These are phyloP conservation scores for Hippocampus zosterae DNA, from an alignment of 2,113 vertebrate species.

Conservation along the genomic window DNA sequence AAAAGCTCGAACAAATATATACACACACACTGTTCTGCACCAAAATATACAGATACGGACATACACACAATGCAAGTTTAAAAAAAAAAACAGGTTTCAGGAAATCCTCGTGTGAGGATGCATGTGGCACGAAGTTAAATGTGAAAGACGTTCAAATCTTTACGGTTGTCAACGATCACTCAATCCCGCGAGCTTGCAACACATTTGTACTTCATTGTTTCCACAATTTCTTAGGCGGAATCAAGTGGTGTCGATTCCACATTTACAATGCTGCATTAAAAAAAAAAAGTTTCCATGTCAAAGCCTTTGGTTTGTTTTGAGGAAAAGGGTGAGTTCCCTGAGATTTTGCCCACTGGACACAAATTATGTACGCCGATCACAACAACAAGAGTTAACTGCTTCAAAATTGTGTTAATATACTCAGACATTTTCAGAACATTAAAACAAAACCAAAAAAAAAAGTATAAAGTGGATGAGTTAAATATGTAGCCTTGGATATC, in stretches of 20 bases:
- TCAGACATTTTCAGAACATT: conserved; percentile 42
- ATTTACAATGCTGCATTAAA: neutral
- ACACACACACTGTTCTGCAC: conserved; percentile 50
- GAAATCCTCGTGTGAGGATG: neutral
- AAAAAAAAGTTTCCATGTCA: neutral
- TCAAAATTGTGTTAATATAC: conserved; percentile 54
- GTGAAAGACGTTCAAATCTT: neutral
- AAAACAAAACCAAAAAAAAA: conserved; percentile 10
- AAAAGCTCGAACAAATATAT: conserved; percentile 57
- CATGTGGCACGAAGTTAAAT: neutral
- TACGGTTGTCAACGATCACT: neutral
- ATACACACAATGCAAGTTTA: conserved; percentile 11
- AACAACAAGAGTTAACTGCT: conserved; percentile 30
- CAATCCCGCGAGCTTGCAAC: neutral
- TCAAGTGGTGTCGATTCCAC: neutral
- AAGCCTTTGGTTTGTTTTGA: conserved; percentile 1
- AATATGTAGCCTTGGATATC: conserved; percentile 56
- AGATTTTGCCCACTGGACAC: conserved; percentile 68
- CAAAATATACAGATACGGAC: conserved; percentile 67
- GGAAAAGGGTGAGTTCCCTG: conserved; percentile 65
- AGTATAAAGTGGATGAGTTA: conserved; percentile 37
- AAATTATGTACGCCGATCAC: conserved; percentile 31
- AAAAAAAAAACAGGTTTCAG: neutral
- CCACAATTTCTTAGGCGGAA: neutral
- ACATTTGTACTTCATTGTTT: neutral